Evolutionary conservation across 2,888 invertebrate genomes (phyloP).

Genomic region (Nephrocerus scutellatus): DNA sequence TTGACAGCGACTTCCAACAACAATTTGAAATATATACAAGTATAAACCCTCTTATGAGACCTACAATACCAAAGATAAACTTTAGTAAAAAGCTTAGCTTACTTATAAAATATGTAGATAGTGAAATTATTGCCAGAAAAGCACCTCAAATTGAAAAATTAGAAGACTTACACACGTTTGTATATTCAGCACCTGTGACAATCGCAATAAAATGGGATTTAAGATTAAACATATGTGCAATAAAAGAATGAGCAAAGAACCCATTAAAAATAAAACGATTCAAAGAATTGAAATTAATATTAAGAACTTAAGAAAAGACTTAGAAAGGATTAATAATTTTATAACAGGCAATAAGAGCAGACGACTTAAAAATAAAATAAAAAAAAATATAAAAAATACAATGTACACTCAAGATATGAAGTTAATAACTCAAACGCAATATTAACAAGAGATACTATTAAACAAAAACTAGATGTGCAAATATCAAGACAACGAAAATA

Average conservation of each 20-base stretch:
- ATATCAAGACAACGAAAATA: slow-evolving; percentile 9
- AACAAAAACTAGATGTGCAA: slow-evolving; percentile 5
- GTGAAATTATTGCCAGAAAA: slow-evolving; percentile 2
- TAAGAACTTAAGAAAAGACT: slow-evolving; percentile 6
- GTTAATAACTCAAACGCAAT: slow-evolving; percentile 8
- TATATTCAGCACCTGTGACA: slow-evolving; percentile 9
- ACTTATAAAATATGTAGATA: not conserved
- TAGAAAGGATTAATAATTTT: slow-evolving; percentile 10
- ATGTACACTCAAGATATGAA: slow-evolving; percentile 8
- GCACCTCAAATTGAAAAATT: slow-evolving; percentile 1
- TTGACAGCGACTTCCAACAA: slow-evolving; percentile 3
- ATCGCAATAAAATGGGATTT: slow-evolving; percentile 10
- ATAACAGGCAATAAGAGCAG: slow-evolving; percentile 4
- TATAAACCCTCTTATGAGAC: slow-evolving; percentile 11
- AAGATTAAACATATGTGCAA: slow-evolving; percentile 8
- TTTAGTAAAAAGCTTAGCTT: not conserved
- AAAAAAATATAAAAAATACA: slow-evolving; percentile 1
- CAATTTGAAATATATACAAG: slow-evolving; percentile 5
- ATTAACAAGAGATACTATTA: slow-evolving; percentile 11
- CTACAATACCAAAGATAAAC: slow-evolving; percentile 8
- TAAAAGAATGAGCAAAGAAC: not conserved
- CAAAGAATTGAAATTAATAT: slow-evolving; percentile 8
- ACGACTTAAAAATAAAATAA: slow-evolving; percentile 8
- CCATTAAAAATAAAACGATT: slow-evolving; percentile 3
- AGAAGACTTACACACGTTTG: slow-evolving; percentile 9